Percentiles rank a stretch among this genome's conserved stretches.
These are phyloP conservation scores for Gambusia affinis DNA, from an alignment of 2,113 vertebrate genomes.

Conservation along the genomic window DNA sequence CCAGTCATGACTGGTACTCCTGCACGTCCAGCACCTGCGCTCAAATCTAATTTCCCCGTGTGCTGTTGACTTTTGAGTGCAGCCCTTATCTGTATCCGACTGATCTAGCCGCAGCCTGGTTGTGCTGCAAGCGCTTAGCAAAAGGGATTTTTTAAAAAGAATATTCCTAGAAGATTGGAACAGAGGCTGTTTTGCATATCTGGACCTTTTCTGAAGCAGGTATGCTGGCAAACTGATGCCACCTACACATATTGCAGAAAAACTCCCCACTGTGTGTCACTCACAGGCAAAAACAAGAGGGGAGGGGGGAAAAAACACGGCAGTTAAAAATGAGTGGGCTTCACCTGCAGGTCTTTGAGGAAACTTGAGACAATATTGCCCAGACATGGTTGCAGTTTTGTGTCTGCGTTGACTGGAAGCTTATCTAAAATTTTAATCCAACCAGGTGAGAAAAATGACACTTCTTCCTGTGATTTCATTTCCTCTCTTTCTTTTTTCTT, in stretches of 20 bases:
- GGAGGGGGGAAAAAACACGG: constrained; percentile 21
- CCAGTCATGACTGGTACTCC: constrained; percentile 38
- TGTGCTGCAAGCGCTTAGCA: neutral
- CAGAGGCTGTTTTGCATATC: constrained; percentile 45
- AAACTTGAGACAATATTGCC: neutral
- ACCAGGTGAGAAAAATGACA: constrained; percentile 45
- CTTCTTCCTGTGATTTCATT: constrained; percentile 56
- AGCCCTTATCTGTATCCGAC: constrained; percentile 41
- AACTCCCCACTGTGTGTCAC: constrained; percentile 24
- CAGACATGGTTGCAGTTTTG: neutral
- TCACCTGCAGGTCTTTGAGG: neutral
- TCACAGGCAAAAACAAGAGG: neutral
- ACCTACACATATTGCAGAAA: constrained; percentile 28
- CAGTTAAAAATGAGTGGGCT: constrained; percentile 11
- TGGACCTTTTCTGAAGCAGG: constrained; percentile 27
- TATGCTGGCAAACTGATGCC: constrained; percentile 17
- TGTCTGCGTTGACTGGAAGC: neutral
- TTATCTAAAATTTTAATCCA: constrained; percentile 8
- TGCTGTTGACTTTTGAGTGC: constrained; percentile 21
- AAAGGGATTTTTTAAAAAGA: neutral
- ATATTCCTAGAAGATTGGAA: neutral
- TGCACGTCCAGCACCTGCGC: constrained; percentile 45
- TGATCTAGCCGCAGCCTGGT: constrained; percentile 13
- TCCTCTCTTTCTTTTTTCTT: constrained; percentile 36
- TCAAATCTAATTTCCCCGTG: constrained; percentile 39